These are phyloP conservation scores for Prinia subflava DNA, from an alignment of 2,113 vertebrate species.

Conservation along the genomic window DNA sequence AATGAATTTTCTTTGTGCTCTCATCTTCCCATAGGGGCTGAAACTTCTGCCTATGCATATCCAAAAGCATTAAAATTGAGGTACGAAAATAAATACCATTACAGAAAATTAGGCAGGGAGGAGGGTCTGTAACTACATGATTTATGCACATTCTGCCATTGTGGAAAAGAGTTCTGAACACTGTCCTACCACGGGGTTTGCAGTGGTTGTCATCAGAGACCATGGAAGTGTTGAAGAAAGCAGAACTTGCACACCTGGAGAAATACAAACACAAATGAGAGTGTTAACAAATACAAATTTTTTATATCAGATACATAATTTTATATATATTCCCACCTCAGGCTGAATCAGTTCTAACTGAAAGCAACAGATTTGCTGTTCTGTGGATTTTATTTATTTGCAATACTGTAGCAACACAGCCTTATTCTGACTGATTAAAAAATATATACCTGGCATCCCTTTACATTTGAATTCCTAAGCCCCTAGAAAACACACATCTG, in stretches of 20 bases:
- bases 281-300: background rate
- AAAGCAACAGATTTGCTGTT: background rate
- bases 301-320: background rate
- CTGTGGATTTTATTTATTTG: background rate
- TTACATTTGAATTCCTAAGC: background rate
- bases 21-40: background rate
- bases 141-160: background rate
- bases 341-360: background rate
- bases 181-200: constrained; percentile 54
- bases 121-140: fast-evolving
- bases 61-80: background rate
- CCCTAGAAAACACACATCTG: background rate
- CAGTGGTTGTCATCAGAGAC: background rate
- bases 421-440: background rate
- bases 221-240: constrained; percentile 4
- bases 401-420: background rate
- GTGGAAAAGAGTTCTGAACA: background rate
- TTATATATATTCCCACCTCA: background rate
- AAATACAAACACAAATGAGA: background rate
- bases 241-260: constrained; percentile 58
- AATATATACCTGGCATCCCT: background rate
- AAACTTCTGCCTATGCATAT: background rate
- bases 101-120: fast-evolving
- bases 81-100: fast-evolving
- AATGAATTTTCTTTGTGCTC: background rate